Base-by-base conservation (phyloP, 2,797 vertebrate species). In the Pygocentrus nattereri region DNA sequence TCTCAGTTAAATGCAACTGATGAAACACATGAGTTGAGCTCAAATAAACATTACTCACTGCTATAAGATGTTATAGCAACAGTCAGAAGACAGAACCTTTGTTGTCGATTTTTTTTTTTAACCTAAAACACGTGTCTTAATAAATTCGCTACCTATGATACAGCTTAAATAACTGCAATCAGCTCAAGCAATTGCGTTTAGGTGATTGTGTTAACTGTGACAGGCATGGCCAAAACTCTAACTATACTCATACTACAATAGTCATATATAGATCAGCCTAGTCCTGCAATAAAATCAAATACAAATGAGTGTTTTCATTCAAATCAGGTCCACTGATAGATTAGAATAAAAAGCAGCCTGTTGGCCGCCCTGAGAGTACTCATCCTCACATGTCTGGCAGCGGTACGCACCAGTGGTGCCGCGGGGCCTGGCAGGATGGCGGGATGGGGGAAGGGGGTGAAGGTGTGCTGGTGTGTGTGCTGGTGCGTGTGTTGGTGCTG, bases 391-490 rank as follows among this genome's bases (percentile, higher is more conserved):
- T 97, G 97, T 97, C 97, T 96, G 96, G 95, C 95, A 92, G 97
- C 96, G 96, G 96, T 98, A 98, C 98, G 97, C 97, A 98, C 97
- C 97, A 99, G 97, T 94, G 98, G 97, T 61, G 97, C 97, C 95
- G 98, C 97, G 88, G 98, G 97, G 91, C 97, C 98, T 85, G 98
- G 97, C 96, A 99, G 97, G 95, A 98, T 97, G 94, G 96, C 96
- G 5, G 82, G 76, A 94, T 98, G 97, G 76, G 97, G 97, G 90
- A 98, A 99, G 72, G 98, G 98, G 13, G 97, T 99, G 95, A 99
- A 99, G 92, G 98, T 99, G 92, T 99, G 98, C 95, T 99, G 98
- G 95, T 99, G 98, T 23, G 97, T 99, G 94, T 99, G 98, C 93
- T 99, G 98, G 93, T 99, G 98, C 11, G 97, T 98, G 94, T 99